Conservation (phyloP, 92 coral and sea anemone species). For the Phymanthus crucifer region DNA sequence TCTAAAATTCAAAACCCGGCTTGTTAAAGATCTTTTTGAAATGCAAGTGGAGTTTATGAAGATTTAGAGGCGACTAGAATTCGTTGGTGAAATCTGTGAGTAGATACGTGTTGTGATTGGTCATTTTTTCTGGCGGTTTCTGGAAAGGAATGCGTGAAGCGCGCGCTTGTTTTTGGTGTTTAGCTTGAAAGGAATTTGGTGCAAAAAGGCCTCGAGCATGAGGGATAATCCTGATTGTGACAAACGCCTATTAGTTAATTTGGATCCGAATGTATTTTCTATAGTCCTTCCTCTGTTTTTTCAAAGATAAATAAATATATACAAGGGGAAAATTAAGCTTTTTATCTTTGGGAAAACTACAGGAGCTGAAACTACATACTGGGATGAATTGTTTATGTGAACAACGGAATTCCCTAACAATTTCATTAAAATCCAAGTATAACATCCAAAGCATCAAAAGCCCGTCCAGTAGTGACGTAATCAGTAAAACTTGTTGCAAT, state of each 20-base stretch:
- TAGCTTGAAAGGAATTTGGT: neutral
- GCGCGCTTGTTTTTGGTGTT: slow-evolving; percentile 1
- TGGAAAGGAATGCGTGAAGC: neutral
- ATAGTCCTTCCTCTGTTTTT: neutral
- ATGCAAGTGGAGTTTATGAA: neutral
- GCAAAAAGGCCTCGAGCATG: neutral
- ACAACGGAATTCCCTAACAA: slow-evolving; percentile 6
- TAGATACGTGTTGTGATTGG: neutral
- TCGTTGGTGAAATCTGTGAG: neutral
- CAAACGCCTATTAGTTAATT: slow-evolving; percentile 1
- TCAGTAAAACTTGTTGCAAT: neutral
- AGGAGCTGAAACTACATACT: neutral
- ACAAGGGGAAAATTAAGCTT: neutral
- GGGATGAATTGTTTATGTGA: slow-evolving; percentile 1
- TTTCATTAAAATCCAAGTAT: neutral
- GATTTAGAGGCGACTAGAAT: neutral
- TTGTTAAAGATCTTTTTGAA: neutral
- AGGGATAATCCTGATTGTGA: neutral
- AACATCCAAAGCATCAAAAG: neutral
- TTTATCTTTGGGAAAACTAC: neutral
- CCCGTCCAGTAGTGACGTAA: neutral
- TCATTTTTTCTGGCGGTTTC: neutral
- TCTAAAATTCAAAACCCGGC: neutral
- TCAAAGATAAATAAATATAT: neutral
- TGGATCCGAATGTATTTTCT: neutral